Percentiles rank a stretch among this genome's conserved stretches.
Conservation (phyloP, 2,888 invertebrate species). For the Ceraclea dissimilis region DNA sequence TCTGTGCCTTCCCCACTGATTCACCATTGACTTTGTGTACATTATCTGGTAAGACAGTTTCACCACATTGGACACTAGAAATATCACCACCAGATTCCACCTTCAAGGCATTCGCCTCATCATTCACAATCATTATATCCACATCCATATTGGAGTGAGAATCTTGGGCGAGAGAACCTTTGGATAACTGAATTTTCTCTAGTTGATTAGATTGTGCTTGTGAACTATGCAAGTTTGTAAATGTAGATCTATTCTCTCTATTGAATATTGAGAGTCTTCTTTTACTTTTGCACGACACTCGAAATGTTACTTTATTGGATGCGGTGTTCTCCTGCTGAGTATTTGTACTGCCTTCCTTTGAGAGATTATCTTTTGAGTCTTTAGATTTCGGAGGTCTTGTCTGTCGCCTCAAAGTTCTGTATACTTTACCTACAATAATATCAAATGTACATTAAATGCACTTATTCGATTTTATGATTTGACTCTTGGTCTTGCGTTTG, state of each 20-base stretch:
- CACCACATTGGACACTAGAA: neutral
- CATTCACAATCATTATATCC: conserved; percentile 21
- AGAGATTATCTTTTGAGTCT: conserved; percentile 31
- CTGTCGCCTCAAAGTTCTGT: conserved; percentile 41
- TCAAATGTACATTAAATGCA: too few species aligned
- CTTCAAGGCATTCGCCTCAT: neutral
- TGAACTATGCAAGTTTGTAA: conserved; percentile 12
- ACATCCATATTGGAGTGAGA: conserved; percentile 20
- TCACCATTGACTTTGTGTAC: neutral
- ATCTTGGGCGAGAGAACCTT: conserved; percentile 9
- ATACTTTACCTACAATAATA: conserved; percentile 38
- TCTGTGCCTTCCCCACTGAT: neutral
- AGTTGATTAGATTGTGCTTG: conserved; percentile 11
- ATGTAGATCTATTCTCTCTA: conserved; percentile 19
- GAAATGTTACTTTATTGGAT: conserved; percentile 26
- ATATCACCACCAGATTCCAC: neutral
- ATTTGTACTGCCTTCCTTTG: conserved; percentile 29
- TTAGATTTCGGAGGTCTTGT: conserved; percentile 37
- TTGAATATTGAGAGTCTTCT: conserved; percentile 37
- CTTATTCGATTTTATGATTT: too few species aligned
- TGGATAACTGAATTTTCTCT: conserved; percentile 7
- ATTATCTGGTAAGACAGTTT: neutral
- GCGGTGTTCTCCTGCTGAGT: conserved; percentile 29
- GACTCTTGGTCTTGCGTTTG: too few species aligned
- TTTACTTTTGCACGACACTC: conserved; percentile 43